Evolutionary conservation across 2,888 invertebrate genomes (phyloP), one percentile per base, ranked within the genome.

Genomic region (Ypsolopha sequella): DNA sequence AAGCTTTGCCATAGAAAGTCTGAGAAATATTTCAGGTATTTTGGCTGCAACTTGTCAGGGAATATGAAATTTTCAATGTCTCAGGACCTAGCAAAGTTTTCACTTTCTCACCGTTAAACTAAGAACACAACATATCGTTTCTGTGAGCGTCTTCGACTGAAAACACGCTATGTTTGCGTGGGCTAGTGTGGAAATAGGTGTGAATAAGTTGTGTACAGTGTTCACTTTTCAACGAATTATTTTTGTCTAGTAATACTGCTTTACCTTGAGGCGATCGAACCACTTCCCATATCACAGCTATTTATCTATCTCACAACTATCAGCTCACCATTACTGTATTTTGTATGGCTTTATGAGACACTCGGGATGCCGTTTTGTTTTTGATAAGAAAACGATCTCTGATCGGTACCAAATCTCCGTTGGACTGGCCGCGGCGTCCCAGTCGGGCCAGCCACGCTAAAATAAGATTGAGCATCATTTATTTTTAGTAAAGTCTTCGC

Each of bases 381-480:
- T 63, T 63, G 56, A 61, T 62, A 63, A 62, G 56, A 64, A 74
- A 76, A 68, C 65, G 73, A 80, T 84, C 73, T 68, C 73, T 67
- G 79, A 77, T 77, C 85, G 72, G 74, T 69, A 73, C 77, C 76
- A 75, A 81, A 76, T 76, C 85, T 75, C 76, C 66, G 80, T 76
- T 74, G 75, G 80, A 86, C 86, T 86, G 85, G 70, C 76, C 67
- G 73, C 62, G 70, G 63, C 73, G 70, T 69, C 74, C 75, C 66
- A 68, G 72, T 73, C 69, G 69, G 76, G 72, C 76, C 81, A 76
- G 71, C 73, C 76, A 80, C 64, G 78, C 87, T 87, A 87, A 87
- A 87, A 86, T 87, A 87, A 76, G 65, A 79, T 75, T 75, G 82
- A 80, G 84, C 81, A 73, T 84, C 72, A 81, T 81, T 78, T 87